Evolutionary conservation across 2,797 vertebrate species (phyloP).

Genomic region (Notamacropus eugenii): DNA sequence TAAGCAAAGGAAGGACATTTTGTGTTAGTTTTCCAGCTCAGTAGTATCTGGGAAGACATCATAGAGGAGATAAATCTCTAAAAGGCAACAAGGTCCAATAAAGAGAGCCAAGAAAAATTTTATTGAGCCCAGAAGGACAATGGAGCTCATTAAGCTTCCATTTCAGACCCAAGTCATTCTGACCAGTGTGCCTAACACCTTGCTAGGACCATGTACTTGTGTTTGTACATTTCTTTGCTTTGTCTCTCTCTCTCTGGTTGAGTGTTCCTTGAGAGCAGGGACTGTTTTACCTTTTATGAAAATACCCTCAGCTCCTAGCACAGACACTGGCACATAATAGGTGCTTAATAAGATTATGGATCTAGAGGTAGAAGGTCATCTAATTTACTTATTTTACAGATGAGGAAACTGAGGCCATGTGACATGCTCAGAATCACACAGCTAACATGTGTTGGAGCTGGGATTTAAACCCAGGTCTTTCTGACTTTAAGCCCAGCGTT

Average conservation of each 20-base stretch:
- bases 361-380: background rate
- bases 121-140: background rate
- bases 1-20: slow-evolving; percentile 59
- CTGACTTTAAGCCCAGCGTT: background rate
- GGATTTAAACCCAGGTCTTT: background rate
- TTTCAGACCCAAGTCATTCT: slow-evolving; percentile 9
- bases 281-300: background rate
- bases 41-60: background rate
- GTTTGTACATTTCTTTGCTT: slow-evolving; percentile 47
- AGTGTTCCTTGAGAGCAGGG: slow-evolving; percentile 27
- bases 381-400: background rate
- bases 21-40: slow-evolving; percentile 58
- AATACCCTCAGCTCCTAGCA: background rate
- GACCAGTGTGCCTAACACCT: background rate
- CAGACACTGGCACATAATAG: background rate
- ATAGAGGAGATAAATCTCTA: slow-evolving; percentile 32
- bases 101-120: background rate
- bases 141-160: background rate
- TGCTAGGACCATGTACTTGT: background rate
- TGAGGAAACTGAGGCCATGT: background rate
- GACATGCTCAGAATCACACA: background rate
- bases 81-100: background rate
- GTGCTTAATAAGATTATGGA: background rate
- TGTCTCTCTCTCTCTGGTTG: slow-evolving; percentile 38
- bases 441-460: background rate